Base-by-base conservation (phyloP, 2,797 vertebrate genomes). In the Crocodylus rhombifer region DNA sequence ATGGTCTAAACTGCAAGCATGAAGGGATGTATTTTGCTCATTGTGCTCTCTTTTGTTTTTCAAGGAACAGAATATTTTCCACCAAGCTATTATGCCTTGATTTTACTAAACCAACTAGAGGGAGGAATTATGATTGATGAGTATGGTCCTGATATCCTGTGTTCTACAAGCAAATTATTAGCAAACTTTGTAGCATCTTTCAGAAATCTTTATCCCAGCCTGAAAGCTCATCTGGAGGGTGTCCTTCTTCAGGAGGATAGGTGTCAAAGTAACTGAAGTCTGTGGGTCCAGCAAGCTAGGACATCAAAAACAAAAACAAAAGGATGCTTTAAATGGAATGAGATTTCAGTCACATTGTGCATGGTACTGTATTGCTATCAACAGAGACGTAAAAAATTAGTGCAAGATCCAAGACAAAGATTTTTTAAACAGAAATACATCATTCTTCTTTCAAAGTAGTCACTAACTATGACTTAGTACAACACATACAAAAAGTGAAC, bases 171-270 rank as follows among this genome's bases (percentile, higher is more conserved):
- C 26, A 56, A 57, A 62, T 42, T 42, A 42, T 42, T 9, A 8
- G 42, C 42, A 42, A 42, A 42, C 42, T 42, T 42, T 42, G 56
- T 16, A 25, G 51, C 17, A 78, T 89, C 76, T 30, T 63, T 99
- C 97, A 99, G 97, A 99, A 99, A 97, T 99, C 99, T 90, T 98
- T 98, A 95, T 99, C 99, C 99, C 99, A 99, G 65, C 99, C 99
- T 6, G 99, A 99, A 83, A 99, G 97, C 96, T 99, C 99, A 62
- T 99, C 99, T 3, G 99, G 98, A 88, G 99, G 99, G 20, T 96
- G 96, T 77, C 99, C 98, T 18, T 98, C 98, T 87, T 99, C 99
- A 4, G 98, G 98, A 25, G 99, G 98, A 92, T 99, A 99, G 91
- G 91, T 98, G 97, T 99, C 99, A 76, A 99, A 99, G 97, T 99